Conservation (phyloP, 2,797 vertebrate species). For the Loris lydekkerianus region DNA sequence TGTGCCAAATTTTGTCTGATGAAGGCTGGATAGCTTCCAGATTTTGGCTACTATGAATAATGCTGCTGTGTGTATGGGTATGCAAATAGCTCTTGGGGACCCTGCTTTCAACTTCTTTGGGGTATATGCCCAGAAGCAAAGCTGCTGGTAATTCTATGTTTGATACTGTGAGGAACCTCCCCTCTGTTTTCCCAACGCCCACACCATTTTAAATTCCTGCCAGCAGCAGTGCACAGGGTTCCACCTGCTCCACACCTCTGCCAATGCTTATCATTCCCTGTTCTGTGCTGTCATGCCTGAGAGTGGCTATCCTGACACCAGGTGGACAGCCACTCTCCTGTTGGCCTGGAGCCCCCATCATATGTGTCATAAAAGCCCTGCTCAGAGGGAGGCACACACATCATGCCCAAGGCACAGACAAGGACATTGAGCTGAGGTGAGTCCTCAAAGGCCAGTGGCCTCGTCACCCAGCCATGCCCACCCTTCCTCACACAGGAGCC, state of each 20-base stretch:
- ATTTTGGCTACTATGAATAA: not conserved
- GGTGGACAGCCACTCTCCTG: not conserved
- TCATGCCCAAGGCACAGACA: not conserved
- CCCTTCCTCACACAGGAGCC: not conserved
- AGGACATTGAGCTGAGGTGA: not conserved
- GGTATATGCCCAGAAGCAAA: not conserved
- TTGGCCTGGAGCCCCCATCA: not conserved
- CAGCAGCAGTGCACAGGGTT: rapidly evolving
- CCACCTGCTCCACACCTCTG: rapidly evolving
- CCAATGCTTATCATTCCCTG: not conserved
- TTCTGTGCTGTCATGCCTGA: too few relatives aligned
- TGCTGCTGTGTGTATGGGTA: rapidly evolving
- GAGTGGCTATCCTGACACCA: rapidly evolving
- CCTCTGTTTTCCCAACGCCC: not conserved
- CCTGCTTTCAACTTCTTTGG: not conserved
- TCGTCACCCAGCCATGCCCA: rapidly evolving
- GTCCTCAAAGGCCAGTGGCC: not conserved
- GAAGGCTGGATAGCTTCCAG: not conserved
- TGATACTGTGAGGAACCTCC: not conserved
- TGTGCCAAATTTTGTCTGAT: not conserved
- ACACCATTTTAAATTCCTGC: not conserved
- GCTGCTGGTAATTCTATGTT: not conserved
- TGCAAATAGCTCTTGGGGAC: not conserved
- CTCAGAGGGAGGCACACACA: not conserved
- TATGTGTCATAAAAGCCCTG: rapidly evolving